phyloP scores from a whole-genome alignment of 2,888 invertebrate genomes.

The Hirtodrosophila confusa region DNA sequence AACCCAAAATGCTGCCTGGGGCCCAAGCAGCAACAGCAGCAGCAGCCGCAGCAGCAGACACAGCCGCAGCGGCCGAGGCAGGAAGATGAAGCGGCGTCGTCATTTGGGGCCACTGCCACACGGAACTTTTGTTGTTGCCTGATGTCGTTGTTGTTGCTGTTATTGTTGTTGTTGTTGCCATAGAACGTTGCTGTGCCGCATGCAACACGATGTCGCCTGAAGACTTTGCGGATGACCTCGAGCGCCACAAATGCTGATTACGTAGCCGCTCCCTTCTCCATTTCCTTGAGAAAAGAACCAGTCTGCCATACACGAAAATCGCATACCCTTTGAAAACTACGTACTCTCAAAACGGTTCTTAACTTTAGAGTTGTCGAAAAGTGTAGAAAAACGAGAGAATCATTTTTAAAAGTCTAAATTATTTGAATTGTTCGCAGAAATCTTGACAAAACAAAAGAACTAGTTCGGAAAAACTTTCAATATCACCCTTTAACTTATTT shows the following conservation, averaged over 20 bases:
- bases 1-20: slow-evolving; percentile 71
- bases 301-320: slow-evolving; percentile 9
- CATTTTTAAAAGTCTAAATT: too few species aligned
- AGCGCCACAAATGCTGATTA: slow-evolving; percentile 80
- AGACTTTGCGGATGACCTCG: slow-evolving; percentile 78
- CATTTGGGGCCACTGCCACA: slow-evolving; percentile 47
- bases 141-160: slow-evolving; percentile 18
- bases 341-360: too few species aligned
- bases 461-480: too few species aligned
- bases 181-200: slow-evolving; percentile 66
- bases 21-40: slow-evolving; percentile 35
- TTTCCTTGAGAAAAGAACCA: slow-evolving; percentile 32
- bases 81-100: slow-evolving; percentile 69
- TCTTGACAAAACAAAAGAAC: too few species aligned
- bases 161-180: slow-evolving; percentile 29
- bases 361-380: too few species aligned
- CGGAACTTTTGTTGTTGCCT: slow-evolving; percentile 58
- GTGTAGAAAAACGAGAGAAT: too few species aligned
- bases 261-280: slow-evolving; percentile 69
- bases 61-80: slow-evolving; percentile 42
- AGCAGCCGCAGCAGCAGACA: slow-evolving; percentile 22
- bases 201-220: slow-evolving; percentile 70
- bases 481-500: too few species aligned
- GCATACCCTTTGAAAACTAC: slow-evolving; percentile 25
- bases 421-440: too few species aligned